phyloP scores from a whole-genome alignment of 30 jellyfish, hydroid and myxozoan species.

The Turritopsis rubra region DNA sequence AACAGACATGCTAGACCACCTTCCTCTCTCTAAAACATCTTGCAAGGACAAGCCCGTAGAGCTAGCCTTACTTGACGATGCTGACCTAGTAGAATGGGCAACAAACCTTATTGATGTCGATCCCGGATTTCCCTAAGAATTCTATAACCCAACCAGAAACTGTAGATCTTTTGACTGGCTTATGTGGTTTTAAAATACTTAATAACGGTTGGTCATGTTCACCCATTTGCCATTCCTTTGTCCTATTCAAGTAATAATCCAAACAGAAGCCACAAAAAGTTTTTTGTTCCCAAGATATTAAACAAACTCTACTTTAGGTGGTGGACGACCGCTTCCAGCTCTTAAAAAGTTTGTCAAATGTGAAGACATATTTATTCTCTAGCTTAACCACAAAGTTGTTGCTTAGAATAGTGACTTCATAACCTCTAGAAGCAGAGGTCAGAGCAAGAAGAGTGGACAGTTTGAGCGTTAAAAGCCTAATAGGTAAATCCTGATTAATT shows the following conservation, averaged over 20 bases:
- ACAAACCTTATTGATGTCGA: neutral
- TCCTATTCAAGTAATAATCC: neutral
- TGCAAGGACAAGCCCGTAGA: neutral
- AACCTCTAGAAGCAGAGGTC: neutral
- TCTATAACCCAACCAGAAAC: neutral
- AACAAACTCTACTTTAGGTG: neutral
- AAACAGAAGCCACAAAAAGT: neutral
- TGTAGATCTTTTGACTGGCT: neutral
- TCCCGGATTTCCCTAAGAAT: neutral
- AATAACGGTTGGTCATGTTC: neutral
- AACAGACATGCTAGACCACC: neutral
- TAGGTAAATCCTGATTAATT: neutral
- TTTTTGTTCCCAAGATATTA: neutral
- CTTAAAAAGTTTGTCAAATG: neutral
- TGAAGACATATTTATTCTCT: neutral
- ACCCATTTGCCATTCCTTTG: neutral
- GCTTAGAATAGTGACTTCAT: neutral
- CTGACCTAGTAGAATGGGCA: neutral
- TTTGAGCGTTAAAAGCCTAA: neutral
- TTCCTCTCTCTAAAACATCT: too few relatives aligned
- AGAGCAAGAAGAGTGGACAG: neutral
- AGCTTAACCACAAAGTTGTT: neutral
- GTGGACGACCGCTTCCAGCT: neutral
- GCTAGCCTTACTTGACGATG: neutral
- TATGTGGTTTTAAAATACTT: neutral